Percentiles rank a stretch among this genome's conserved stretches.
phyloP scores from a whole-genome alignment of 2,888 invertebrate genomes.

The Ennomos fuscantarius region DNA sequence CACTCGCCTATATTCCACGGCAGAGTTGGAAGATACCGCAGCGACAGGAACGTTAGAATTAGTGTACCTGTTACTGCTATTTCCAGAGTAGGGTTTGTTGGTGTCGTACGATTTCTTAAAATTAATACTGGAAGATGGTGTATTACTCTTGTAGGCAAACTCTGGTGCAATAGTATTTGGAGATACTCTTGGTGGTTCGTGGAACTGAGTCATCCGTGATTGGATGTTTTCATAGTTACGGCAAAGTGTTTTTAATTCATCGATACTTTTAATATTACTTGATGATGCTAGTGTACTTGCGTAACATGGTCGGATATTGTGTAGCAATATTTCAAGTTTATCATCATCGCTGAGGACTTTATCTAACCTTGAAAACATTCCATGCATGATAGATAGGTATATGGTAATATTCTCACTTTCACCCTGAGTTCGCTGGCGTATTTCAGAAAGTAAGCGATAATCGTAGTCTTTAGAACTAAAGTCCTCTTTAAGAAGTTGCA shows the following conservation, averaged over 20 bases:
- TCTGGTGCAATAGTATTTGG: constrained; percentile 29
- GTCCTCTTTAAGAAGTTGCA: constrained; percentile 22
- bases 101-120: background rate
- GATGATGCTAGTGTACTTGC: constrained; percentile 23
- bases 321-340: constrained; percentile 39
- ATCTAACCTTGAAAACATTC: constrained; percentile 34
- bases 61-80: background rate
- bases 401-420: constrained; percentile 37
- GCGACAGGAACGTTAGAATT: background rate
- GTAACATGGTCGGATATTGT: constrained; percentile 40
- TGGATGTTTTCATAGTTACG: constrained; percentile 34
- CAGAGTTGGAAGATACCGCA: background rate
- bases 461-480: constrained; percentile 35
- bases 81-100: background rate
- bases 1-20: background rate
- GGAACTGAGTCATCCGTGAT: constrained; percentile 21
- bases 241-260: constrained; percentile 18
- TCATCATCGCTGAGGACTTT: constrained; percentile 32
- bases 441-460: constrained; percentile 30
- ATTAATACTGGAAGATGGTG: background rate
- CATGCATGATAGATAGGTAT: constrained; percentile 40
- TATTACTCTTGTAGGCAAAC: constrained; percentile 20
- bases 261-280: constrained; percentile 9
- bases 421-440: constrained; percentile 36
- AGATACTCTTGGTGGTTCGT: constrained; percentile 30